Percentiles rank a stretch among this genome's conserved stretches.
Evolutionary conservation across 2,888 invertebrate genomes (phyloP).

Genomic region (Cosmia trapezina): DNA sequence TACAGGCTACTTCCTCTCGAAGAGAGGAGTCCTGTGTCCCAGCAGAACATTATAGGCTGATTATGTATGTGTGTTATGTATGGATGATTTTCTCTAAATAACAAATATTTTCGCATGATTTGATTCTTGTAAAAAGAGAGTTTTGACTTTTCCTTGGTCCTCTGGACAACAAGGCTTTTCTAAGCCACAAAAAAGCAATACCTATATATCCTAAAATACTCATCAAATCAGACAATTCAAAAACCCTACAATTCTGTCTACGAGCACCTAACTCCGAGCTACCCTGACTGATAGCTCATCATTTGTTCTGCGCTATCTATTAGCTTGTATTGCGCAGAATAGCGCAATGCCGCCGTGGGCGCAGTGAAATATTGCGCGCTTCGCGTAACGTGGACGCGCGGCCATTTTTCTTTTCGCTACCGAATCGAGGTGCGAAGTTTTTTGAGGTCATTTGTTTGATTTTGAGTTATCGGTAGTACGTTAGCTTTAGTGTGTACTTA

Average conservation of each 20-base stretch:
- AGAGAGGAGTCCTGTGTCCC: too few relatives aligned
- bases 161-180: background rate
- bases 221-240: too few relatives aligned
- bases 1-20: too few relatives aligned
- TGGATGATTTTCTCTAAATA: background rate
- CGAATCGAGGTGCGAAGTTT: conserved; percentile 46
- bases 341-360: conserved; percentile 65
- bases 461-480: conserved; percentile 42
- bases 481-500: conserved; percentile 5
- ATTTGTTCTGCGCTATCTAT: conserved; percentile 70
- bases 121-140: background rate
- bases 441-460: conserved; percentile 45
- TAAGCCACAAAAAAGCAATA: background rate
- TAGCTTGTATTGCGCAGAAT: conserved; percentile 61
- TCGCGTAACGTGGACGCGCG: conserved; percentile 52
- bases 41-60: too few relatives aligned
- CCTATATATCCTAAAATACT: background rate
- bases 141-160: background rate
- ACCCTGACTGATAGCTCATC: conserved; percentile 69
- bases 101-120: too few relatives aligned
- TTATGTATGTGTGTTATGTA: background rate
- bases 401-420: conserved; percentile 61
- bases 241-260: background rate
- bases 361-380: conserved; percentile 70
- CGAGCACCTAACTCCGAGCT: conserved; percentile 49